Base-by-base conservation (phyloP, 2,888 invertebrate species). In the Xestia xanthographa region DNA sequence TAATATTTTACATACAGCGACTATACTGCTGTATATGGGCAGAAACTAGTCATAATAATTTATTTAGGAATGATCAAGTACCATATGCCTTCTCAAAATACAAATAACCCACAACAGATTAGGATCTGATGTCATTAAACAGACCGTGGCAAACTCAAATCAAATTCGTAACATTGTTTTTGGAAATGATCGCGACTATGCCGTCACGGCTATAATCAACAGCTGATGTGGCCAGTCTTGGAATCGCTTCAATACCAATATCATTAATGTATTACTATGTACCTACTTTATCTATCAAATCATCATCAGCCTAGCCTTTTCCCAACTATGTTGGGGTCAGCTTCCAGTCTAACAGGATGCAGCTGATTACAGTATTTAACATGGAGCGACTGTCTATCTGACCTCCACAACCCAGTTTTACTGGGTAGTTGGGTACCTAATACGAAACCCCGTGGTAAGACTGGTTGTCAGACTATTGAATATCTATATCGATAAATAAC, bases 111-210 rank as follows among this genome's bases (percentile, higher is more conserved):
- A 56, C 71, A 53, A 69, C 29, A 66, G 41, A 62, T 29, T 53
- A 58, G 14, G 53, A 58, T 68, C 73, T 84, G 83, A 77, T 77
- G 73, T 84, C 81, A 84, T 60, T 34, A 38, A 45, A 34, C n/a
- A 69, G 69, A 67, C 26, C 17, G 34, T 41, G 41, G 34, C 26
- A n/a, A 66, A 6, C 48, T 62, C 5, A 66, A 74, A 63, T 74
- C 38, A 29, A 56, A 80, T 73, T 48, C 22, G 50, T 66, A 66
- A 62, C 41, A 45, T 66, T 66, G 68, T 72, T 72, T 83, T 81
- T 72, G 72, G 78, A 74, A 81, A 66, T 81, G 71, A 74, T 66
- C 65, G 8, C 48, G 2, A 34, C 72, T n/a, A 81, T 81, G 68
- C 6, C 63, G 69, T 83, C 85, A 83, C 63, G 3, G 14, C 63